phyloP scores from a whole-genome alignment of 1,140 invertebrate genomes.

The Magallana gigas region DNA sequence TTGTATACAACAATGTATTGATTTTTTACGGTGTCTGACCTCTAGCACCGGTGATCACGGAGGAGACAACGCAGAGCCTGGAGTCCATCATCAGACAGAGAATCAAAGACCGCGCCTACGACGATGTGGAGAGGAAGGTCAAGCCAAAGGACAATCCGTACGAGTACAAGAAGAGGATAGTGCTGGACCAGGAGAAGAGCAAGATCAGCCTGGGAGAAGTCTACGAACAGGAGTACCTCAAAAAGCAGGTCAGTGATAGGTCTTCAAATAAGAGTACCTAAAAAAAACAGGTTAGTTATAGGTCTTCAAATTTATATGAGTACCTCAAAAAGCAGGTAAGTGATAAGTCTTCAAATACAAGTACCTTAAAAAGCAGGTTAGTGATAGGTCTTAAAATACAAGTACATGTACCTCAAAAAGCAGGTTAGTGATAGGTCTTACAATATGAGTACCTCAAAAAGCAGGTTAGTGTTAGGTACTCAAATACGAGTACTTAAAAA shows the following conservation, averaged over 20 bases:
- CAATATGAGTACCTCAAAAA: background rate
- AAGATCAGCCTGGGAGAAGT: constrained; percentile 96
- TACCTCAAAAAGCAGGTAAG: constrained; percentile 5
- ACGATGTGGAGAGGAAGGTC: constrained; percentile 95
- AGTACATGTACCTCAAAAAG: background rate
- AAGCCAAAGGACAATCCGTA: constrained; percentile 91
- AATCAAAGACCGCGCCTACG: constrained; percentile 95
- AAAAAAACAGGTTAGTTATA: background rate
- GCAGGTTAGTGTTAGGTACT: constrained; percentile 86
- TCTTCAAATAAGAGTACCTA: background rate
- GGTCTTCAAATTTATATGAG: background rate
- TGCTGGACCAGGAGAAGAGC: constrained; percentile 96
- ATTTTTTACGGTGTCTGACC: too few species aligned
- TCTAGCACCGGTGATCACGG: constrained; percentile 92
- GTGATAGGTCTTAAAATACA: constrained; percentile 55
- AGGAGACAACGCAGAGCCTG: constrained; percentile 90
- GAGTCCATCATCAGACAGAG: constrained; percentile 95
- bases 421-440: background rate
- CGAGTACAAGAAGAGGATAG: constrained; percentile 93
- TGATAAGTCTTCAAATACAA: constrained; percentile 94
- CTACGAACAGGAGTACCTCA: constrained; percentile 94
- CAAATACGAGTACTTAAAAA: constrained; percentile 93
- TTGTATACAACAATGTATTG: too few species aligned
- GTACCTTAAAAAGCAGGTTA: constrained; percentile 89
- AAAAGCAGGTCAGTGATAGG: constrained; percentile 84